phyloP scores from a whole-genome alignment of 2,113 vertebrate genomes.

The Xenopus borealis region DNA sequence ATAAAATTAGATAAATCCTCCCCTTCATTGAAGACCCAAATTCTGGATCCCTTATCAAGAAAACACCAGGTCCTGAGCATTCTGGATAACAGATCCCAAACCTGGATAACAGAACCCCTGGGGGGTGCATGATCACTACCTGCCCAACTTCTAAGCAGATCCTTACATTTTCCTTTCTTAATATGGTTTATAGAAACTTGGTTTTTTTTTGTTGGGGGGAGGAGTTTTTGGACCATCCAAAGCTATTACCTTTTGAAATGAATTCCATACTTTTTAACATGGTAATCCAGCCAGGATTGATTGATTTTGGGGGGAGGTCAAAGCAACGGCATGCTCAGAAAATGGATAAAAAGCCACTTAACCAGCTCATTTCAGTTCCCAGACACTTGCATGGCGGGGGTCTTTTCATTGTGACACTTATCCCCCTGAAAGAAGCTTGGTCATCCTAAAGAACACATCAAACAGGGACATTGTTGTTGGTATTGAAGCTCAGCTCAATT shows the following conservation, averaged over 20 bases:
- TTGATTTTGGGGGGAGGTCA: conserved; percentile 77
- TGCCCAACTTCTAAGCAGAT: conserved; percentile 9
- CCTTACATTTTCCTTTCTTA: conserved; percentile 72
- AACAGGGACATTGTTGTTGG: conserved; percentile 57
- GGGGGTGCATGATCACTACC: no score
- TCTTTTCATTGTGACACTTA: conserved; percentile 67
- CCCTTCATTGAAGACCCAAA: no score
- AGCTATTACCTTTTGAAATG: conserved; percentile 82
- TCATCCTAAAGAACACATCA: conserved; percentile 61
- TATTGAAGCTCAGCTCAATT: conserved; percentile 68
- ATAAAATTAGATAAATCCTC: no score
- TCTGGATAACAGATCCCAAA: no score
- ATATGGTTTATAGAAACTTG: conserved; percentile 65
- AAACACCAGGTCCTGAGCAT: no score
- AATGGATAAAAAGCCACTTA: conserved; percentile 70
- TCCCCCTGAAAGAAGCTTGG: conserved; percentile 60
- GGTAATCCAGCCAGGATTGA: conserved; percentile 80
- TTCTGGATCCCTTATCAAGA: no score
- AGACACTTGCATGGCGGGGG: conserved; percentile 61
- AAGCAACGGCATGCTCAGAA: conserved; percentile 68
- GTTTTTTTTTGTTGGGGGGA: no score
- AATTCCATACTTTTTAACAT: conserved; percentile 81
- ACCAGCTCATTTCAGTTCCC: conserved; percentile 76
- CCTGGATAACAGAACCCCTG: no score
- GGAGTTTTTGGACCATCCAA: conserved; percentile 74